phyloP scores from a whole-genome alignment of 2,797 vertebrate genomes.

The Tragopan temminckii region DNA sequence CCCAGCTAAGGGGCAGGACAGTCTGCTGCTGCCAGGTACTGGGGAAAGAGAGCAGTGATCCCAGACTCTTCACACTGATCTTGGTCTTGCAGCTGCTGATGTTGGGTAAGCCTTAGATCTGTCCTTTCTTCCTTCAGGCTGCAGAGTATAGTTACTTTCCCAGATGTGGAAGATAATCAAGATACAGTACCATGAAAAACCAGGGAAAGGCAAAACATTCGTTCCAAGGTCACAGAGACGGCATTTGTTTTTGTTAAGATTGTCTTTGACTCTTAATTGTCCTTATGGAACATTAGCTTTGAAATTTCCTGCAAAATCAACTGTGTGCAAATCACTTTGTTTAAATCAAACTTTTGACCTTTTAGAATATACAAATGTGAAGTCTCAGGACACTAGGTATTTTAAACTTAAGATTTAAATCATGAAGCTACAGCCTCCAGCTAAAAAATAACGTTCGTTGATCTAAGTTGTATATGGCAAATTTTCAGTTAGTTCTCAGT shows the following conservation, averaged over 20 bases:
- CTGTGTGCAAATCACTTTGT: background rate
- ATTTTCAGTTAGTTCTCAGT: background rate
- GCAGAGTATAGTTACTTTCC: background rate
- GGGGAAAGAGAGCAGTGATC: background rate
- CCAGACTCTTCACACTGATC: background rate
- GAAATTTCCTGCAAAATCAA: conserved; percentile 37
- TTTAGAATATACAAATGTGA: background rate
- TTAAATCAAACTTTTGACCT: conserved; percentile 40
- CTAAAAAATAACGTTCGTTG: background rate
- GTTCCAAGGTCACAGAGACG: background rate
- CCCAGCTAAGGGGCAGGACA: background rate
- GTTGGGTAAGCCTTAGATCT: background rate
- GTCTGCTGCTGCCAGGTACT: background rate
- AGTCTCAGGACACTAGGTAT: background rate
- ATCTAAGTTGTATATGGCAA: background rate
- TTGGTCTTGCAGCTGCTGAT: background rate
- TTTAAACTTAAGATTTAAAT: conserved; percentile 25
- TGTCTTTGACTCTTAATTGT: background rate
- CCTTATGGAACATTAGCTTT: background rate
- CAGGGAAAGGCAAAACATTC: conserved; percentile 22
- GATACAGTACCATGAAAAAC: background rate
- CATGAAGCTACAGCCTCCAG: background rate
- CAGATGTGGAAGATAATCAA: background rate
- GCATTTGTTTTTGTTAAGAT: background rate
- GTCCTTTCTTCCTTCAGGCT: background rate